These are phyloP conservation scores for Anoplophora glabripennis DNA, from an alignment of 1,140 invertebrate genomes.

Conservation along the genomic window DNA sequence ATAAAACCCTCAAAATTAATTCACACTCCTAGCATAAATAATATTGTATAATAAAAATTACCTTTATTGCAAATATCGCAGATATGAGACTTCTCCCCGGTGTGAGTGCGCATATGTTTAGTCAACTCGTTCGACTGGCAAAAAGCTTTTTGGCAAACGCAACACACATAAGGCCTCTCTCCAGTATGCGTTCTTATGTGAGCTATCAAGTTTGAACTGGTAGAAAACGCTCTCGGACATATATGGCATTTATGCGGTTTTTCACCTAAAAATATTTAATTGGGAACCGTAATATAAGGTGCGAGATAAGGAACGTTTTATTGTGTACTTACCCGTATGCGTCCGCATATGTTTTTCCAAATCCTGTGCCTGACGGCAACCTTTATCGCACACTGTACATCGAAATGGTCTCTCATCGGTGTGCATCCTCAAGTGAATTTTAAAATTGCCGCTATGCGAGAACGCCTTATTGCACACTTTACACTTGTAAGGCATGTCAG, in stretches of 20 bases:
- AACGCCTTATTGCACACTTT: conserved; percentile 68
- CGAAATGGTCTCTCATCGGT: conserved; percentile 60
- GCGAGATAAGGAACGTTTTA: background rate
- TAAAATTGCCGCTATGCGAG: conserved; percentile 62
- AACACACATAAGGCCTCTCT: conserved; percentile 50
- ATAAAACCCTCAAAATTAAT: too few relatives aligned
- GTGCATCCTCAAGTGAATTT: conserved; percentile 60
- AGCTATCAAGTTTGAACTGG: conserved; percentile 55
- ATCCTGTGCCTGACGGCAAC: conserved; percentile 57
- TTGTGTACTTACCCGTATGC: conserved; percentile 49
- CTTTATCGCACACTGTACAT: conserved; percentile 60
- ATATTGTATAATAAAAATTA: conserved; percentile 13
- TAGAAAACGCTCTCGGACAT: conserved; percentile 56
- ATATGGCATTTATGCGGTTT: conserved; percentile 56
- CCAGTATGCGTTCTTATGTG: conserved; percentile 56
- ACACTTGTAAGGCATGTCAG: conserved; percentile 70
- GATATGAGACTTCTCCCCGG: conserved; percentile 52
- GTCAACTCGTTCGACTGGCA: conserved; percentile 50
- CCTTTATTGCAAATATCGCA: conserved; percentile 51
- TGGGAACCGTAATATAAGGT: too few relatives aligned
- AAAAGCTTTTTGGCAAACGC: conserved; percentile 51
- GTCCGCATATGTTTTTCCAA: conserved; percentile 58
- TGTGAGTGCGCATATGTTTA: conserved; percentile 51
- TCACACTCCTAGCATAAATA: too few relatives aligned
- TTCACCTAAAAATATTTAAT: conserved; percentile 39